Percentiles rank a stretch among this genome's conserved stretches.
Conservation (phyloP, 2,888 invertebrate species). For the Biston betularia region DNA sequence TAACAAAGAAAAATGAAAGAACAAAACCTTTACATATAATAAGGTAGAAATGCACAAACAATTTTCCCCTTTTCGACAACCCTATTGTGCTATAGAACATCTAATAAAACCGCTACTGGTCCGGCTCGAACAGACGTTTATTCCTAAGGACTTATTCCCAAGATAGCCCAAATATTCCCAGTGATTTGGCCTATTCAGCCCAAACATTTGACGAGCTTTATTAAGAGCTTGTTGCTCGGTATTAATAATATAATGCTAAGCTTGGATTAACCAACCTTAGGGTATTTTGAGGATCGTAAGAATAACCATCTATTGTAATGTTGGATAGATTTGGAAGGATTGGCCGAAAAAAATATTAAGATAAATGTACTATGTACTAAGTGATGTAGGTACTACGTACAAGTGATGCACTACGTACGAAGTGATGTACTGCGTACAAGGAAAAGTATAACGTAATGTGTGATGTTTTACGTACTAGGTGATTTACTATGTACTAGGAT, state of each 20-base stretch:
- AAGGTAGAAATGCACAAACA: background rate
- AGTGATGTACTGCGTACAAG: too few species aligned
- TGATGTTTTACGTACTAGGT: too few species aligned
- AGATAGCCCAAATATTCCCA: conserved; percentile 31
- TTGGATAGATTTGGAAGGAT: background rate
- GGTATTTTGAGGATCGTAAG: conserved; percentile 22
- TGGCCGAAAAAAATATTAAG: too few species aligned
- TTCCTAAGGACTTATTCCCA: conserved; percentile 20
- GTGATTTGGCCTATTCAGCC: conserved; percentile 28
- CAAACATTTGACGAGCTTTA: conserved; percentile 31
- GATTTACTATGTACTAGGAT: too few species aligned
- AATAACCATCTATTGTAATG: conserved; percentile 3
- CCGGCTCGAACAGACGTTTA: conserved; percentile 13
- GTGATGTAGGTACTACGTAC: too few species aligned
- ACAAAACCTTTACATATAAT: background rate
- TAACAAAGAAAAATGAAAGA: too few species aligned
- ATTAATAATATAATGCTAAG: conserved; percentile 33
- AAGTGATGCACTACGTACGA: too few species aligned
- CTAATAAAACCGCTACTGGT: conserved; percentile 21
- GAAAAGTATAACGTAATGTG: too few species aligned
- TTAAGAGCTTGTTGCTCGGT: conserved; percentile 31
- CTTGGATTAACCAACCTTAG: conserved; percentile 24
- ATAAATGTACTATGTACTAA: too few species aligned
- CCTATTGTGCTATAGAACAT: conserved; percentile 12
- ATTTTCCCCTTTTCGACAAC: conserved; percentile 10